Base-by-base conservation (phyloP, 2,113 vertebrate species). In the Gorsachius goisagi region DNA sequence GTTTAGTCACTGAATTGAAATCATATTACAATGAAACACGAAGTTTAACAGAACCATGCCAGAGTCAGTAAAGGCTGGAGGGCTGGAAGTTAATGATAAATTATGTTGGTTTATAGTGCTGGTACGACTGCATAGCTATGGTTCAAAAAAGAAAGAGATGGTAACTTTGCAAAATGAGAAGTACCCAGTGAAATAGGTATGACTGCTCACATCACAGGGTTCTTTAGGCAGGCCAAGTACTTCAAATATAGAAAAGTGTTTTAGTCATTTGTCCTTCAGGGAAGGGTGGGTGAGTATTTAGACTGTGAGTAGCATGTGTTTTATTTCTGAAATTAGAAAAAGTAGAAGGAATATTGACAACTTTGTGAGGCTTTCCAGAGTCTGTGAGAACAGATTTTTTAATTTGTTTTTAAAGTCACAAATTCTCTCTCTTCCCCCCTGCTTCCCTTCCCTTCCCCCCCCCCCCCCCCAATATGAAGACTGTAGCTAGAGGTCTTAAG, bases 1-100 rank as follows among this genome's bases (percentile, higher is more conserved):
- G 32, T 96, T 97, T 92, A 90, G 85, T 97, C 88, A 92, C 92
- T 91, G 82, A 80, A 88, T 75, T 90, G 78, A 95, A 95, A 82
- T 88, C 59, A 87, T 94, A 89, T 93, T 91, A 81, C 18, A 58
- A 33, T 89, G 74, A 95, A 95, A 96, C 85, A 88, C 58, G 20
- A 96, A 97, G 92, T 97, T 96, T 95, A 77, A 93, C 39, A 86
- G 87, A 96, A 88, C 90, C 37, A n/a, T 86, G 53, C 52, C 89
- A 93, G 86, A 85, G 88, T 84, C 85, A 74, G 66, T 96, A 95
- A 97, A 88, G 79, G 35, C n/a, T 85, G 58, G 79, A 92, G 79
- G 78, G 67, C 82, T 93, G 82, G 71, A 95, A 74, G 89, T 93
- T 85, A 64, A 85, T 76, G 66, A 74, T 80, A 92, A 96, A 87